These are phyloP conservation scores for Hylyphantes graminicola DNA, from an alignment of 1,140 invertebrate species.

Conservation along the genomic window DNA sequence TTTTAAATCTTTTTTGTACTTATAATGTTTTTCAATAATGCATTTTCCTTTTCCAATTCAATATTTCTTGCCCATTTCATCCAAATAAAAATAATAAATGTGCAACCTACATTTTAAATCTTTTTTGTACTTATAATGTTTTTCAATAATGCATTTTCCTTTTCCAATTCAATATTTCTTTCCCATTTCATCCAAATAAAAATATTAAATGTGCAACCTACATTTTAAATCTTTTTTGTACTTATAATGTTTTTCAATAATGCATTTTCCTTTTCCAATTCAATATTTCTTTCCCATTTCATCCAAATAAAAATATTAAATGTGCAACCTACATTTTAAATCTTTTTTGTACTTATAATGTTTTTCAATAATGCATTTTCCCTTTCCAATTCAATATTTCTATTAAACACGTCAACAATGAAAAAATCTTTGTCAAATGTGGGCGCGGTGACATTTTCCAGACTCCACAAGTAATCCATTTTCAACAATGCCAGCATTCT, in stretches of 20 bases:
- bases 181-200: background rate
- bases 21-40: background rate
- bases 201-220: background rate
- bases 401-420: too few species aligned
- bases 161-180: conserved; percentile 31
- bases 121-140: background rate
- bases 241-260: background rate
- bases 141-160: conserved; percentile 23
- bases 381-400: conserved; percentile 27
- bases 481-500: background rate
- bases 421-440: too few species aligned
- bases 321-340: background rate
- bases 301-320: background rate
- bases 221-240: background rate
- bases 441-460: too few species aligned
- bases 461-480: too few species aligned
- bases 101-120: background rate
- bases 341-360: background rate
- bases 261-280: conserved; percentile 32
- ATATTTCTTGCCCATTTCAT: background rate
- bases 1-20: conserved; percentile 9
- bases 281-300: conserved; percentile 1
- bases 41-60: conserved; percentile 26
- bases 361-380: conserved; percentile 29
- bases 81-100: background rate